Evolutionary conservation across 2,888 invertebrate genomes (phyloP), one percentile per base, ranked within the genome.

Genomic region (Alloplasta piceator): DNA sequence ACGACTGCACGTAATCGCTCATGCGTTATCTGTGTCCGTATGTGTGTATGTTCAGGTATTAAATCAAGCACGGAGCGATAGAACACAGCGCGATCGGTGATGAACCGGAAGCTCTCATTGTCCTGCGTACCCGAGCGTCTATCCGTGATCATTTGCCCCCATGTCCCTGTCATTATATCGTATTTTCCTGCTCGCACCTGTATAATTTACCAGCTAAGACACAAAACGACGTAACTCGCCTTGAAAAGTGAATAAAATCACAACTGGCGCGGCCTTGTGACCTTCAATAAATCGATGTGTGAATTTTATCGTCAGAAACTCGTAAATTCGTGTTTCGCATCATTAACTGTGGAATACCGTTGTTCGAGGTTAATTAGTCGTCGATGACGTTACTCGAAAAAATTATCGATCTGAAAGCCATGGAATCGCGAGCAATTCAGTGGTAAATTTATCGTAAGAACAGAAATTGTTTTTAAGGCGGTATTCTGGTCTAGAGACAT

Each of bases 61-160:
- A 58, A 56, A 63, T 64, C 56, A 46, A 14, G 46, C 48, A 67
- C 9, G 7, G 9, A 67, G 63, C 43, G 68, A 64, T 70, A 64
- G 46, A 26, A 70, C 64, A 60, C 61, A 26, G 43, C 78, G 63
- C 70, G 66, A 75, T 75, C 38, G 41, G 55, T 61, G 55, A 71
- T 72, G 66, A 67, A 80, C 75, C 80, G 71, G 80, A 76, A 71
- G 61, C 60, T 61, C 39, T 12, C 41, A 76, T 72, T 76, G 80
- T 67, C 70, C 26, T 16, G 55, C 66, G 46, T 61, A 48, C 46
- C 14, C 50, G 6, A 41, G 67, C 66, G 64, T 66, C 60, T 38
- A 60, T 26, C 58, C 26, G 1, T 70, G 38, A 75, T 60, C 64
- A 66, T 75, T 75, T 39, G 36, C 70, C 12, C 14, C 10, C 38